Percentiles rank a stretch among this genome's conserved stretches.
These are phyloP conservation scores for Triplophysa dalaica DNA, from an alignment of 2,113 vertebrate species.

Conservation along the genomic window DNA sequence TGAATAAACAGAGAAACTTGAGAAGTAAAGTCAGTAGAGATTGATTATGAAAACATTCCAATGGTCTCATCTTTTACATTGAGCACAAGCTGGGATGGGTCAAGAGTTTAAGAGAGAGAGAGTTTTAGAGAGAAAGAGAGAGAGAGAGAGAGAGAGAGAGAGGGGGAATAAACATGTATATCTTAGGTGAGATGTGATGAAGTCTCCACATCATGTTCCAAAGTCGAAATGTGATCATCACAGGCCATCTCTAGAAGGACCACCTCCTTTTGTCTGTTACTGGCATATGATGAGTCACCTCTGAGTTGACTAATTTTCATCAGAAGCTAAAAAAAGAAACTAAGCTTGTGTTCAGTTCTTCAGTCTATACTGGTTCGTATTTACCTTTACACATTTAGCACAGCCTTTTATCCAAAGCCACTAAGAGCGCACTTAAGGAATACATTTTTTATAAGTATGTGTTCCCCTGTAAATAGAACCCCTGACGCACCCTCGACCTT, in stretches of 20 bases:
- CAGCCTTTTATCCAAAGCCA: no score
- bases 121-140: constrained; percentile 12
- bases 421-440: no score
- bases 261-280: constrained; percentile 41
- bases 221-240: constrained; percentile 67
- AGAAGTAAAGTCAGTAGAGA: not conserved
- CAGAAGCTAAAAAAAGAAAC: not conserved
- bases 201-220: constrained; percentile 57
- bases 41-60: not conserved
- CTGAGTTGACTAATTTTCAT: not conserved
- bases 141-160: constrained; percentile 20
- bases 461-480: not conserved
- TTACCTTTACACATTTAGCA: no score
- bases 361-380: no score
- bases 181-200: not conserved
- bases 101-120: not conserved
- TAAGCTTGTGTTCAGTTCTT: not conserved
- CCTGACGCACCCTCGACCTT: not conserved
- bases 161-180: constrained; percentile 2
- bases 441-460: no score
- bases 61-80: not conserved
- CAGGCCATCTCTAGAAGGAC: constrained; percentile 43
- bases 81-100: not conserved
- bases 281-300: constrained; percentile 19
- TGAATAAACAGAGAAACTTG: not conserved